Evolutionary conservation across 2,888 invertebrate species (phyloP), one percentile per base, ranked within the genome.

Genomic region (Andrena marginata): DNA sequence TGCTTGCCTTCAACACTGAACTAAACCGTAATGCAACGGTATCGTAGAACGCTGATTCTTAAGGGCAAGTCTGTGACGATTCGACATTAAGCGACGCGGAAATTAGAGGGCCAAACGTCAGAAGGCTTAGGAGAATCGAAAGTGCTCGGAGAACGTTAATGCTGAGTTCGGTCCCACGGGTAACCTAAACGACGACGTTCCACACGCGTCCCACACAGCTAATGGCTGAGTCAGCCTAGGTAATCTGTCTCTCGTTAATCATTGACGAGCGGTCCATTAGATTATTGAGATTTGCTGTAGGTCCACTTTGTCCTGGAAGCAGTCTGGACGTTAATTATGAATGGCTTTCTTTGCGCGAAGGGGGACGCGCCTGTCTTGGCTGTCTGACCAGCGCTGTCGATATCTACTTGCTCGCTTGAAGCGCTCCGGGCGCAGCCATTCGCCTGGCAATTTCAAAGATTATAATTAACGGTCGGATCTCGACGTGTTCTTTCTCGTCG

Each of bases 211-310:
- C 5, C 33, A 20, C n/a, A 20, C 69, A 67, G 49, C 35, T 65
- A 64, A 78, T 76, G 70, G 72, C 73, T 83, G 82, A 77, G 26
- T 82, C 73, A 73, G 77, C 72, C 4, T 10, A 26, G 74, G 56
- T 77, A 82, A 82, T 83, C 72, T 42, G 42, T 70, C 51, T 33
- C 10, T 20, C 33, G 33, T 83, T 59, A 82, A 83, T 68, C 59
- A 83, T 83, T 69, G 74, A 82, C 77, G 73, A 71, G 59, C 54
- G 63, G 64, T 74, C 69, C 73, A 65, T 80, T 74, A 60, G 80
- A 74, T 73, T 80, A 54, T 81, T 74, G 69, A 79, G 64, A 73
- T 65, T 69, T 33, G 31, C 62, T 54, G 54, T 26, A 29, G 54
- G 42, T 49, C 23, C 49, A 42, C 31, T 64, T 63, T 63, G 68